Percentiles rank a stretch among this genome's conserved stretches.
Conservation (phyloP, 2,888 invertebrate genomes). For the Polyploca ridens region DNA sequence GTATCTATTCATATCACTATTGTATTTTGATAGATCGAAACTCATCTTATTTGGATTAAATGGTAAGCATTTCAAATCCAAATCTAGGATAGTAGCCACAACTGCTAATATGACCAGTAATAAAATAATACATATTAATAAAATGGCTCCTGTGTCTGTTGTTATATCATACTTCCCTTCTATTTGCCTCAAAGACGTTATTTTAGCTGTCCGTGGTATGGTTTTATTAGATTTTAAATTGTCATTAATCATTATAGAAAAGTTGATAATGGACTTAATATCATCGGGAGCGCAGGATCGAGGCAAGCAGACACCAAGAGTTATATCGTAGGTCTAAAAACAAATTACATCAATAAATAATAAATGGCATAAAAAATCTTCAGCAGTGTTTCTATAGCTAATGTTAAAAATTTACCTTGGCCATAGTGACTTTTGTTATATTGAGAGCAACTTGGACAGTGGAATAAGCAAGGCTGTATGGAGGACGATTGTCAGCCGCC, state of each 20-base stretch:
- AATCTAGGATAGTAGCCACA: conserved; percentile 75
- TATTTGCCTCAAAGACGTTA: conserved; percentile 58
- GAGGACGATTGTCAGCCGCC: conserved; percentile 57
- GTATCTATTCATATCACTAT: conserved; percentile 46
- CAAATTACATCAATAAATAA: not conserved
- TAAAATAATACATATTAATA: conserved; percentile 55
- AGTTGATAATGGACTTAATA: conserved; percentile 73
- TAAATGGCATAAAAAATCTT: too few relatives aligned
- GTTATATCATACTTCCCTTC: conserved; percentile 53
- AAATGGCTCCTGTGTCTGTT: conserved; percentile 59
- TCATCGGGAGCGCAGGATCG: conserved; percentile 71
- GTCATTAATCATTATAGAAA: conserved; percentile 75
- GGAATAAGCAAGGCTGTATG: conserved; percentile 62
- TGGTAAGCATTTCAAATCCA: conserved; percentile 58
- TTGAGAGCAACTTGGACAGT: conserved; percentile 62
- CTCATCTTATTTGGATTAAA: conserved; percentile 58
- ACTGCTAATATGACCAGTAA: conserved; percentile 58
- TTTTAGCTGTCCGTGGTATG: conserved; percentile 59
- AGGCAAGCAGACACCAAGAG: conserved; percentile 78
- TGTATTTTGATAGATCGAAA: conserved; percentile 69
- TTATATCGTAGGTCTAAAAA: conserved; percentile 66
- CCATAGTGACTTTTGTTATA: conserved; percentile 66
- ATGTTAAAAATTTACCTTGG: conserved; percentile 51
- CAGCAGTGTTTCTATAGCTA: too few relatives aligned
- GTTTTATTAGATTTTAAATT: conserved; percentile 67